phyloP scores from a whole-genome alignment of 2,113 vertebrate genomes.

The Pongo pygmaeus region DNA sequence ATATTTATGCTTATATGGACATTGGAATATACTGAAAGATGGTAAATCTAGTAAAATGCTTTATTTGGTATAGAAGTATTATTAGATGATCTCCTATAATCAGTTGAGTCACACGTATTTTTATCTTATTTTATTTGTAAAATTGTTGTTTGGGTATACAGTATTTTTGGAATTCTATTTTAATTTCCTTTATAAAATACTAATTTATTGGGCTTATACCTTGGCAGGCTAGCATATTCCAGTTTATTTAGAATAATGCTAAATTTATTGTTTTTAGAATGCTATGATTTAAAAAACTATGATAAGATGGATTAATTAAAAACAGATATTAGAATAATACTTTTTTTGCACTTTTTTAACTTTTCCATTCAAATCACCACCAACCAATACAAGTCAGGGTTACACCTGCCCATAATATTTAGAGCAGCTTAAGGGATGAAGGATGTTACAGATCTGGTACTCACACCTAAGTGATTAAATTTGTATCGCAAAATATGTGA shows the following conservation, averaged over 20 bases:
- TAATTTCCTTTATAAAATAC: slow-evolving; percentile 5
- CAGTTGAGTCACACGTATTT: neutral
- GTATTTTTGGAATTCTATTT: neutral
- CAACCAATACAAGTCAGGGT: neutral
- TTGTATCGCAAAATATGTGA: neutral
- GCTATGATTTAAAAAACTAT: neutral
- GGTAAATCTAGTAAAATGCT: slow-evolving; percentile 9
- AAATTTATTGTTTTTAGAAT: slow-evolving; percentile 3
- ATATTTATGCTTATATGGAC: slow-evolving; percentile 17
- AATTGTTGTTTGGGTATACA: neutral
- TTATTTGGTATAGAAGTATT: neutral
- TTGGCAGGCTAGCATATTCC: neutral
- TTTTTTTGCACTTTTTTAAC: neutral
- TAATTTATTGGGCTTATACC: neutral
- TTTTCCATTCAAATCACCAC: neutral
- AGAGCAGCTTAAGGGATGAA: neutral
- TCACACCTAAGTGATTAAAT: neutral
- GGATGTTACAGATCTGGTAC: neutral
- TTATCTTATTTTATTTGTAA: slow-evolving; percentile 41
- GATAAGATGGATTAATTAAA: neutral
- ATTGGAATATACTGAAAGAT: neutral
- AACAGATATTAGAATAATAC: neutral
- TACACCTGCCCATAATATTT: neutral
- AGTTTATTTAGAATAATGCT: slow-evolving; percentile 5
- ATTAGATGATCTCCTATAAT: neutral